Base-by-base conservation (phyloP, 2,113 vertebrate species). In the Cyphomyrus plagiostoma region DNA sequence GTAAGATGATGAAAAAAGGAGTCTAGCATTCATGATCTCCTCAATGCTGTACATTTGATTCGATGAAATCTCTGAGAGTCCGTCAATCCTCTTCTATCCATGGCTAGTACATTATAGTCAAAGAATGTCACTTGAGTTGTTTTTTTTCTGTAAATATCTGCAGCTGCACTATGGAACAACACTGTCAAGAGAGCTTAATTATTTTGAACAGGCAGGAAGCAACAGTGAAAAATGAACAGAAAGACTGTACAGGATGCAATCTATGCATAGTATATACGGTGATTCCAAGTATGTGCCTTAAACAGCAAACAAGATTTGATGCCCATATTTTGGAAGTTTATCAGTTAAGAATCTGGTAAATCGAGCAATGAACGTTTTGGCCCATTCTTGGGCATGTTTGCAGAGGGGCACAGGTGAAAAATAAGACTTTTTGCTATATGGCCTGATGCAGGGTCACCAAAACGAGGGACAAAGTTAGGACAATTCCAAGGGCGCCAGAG, bases 221-320 rank as follows among this genome's bases (percentile, higher is more conserved):
- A 48, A 48, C 42, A 48, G 82, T 5, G 82, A 46, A 11, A 23
- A 23, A 85, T 49, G 11, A 10, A 30, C 83, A 6, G 83, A 86
- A 86, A 50, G 48, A 86, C 83, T 49, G 23, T n/a, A 50, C 83
- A 86, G n/a, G 45, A 86, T 80, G 74, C 46, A 86, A 50, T 50
- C n/a, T 49, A 26, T 26, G 45, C 48, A 86, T 15, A 86, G 48
- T 48, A 86, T 86, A 49, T 86, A 86, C 45, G 49, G 4, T 39
- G 11, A 42, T 39, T 30, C 11, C 13, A 42, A 42, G 19, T 80
- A 7, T 77, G 10, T 17, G 13, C 70, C 30, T 74, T 35, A 74
- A 30, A 77, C 30, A 45, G 42, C 42, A 45, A 45, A 21, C 6
- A 9, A 62, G 23, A 62, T 62, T 15, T 39, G 3, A 15, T 77